Base-by-base conservation (phyloP, 2,888 invertebrate species). In the Nycteola revayana region DNA sequence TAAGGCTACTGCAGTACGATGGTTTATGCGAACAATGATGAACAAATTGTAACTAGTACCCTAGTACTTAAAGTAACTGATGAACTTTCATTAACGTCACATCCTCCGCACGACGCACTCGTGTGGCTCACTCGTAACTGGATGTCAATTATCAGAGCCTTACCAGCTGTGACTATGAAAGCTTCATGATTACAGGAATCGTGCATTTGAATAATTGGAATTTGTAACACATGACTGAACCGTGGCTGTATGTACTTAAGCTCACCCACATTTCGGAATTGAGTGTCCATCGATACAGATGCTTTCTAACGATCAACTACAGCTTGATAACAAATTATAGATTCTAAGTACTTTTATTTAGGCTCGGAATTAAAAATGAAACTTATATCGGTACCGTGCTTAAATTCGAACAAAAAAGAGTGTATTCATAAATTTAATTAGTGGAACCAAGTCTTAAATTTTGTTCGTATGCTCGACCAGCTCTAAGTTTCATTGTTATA, bases 131-230 rank as follows among this genome's bases (percentile, higher is more conserved):
- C 48, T 46, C 60, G 59, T 60, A 68, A 76, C 72, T 72, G 76
- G 74, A 72, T 76, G 85, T 86, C 85, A 86, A 86, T 87, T 87
- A 85, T 55, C 55, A 59, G 59, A 75, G 85, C 83, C 85, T 86
- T 84, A 77, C 73, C 73, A 70, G 60, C 75, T 66, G 71, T 61
- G 63, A 68, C 73, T 68, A 66, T 71, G 74, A 66, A 75, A 73
- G 74, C 65, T 64, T 70, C 71, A 68, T 63, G 59, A 61, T 54
- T 60, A 56, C 63, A 68, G 59, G 62, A 54, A 67, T 54, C 57
- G 60, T 73, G 73, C 74, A 73, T 71, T 75, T 74, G 64, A 68
- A 58, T 63, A 55, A 70, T 75, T 71, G 75, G 66, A 78, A 77
- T 74, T 76, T 74, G 72, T 68, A 73, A 62, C 35, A 64, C 56